Base-by-base conservation (phyloP, 1,140 invertebrate species). In the Lordiphosa mommai region DNA sequence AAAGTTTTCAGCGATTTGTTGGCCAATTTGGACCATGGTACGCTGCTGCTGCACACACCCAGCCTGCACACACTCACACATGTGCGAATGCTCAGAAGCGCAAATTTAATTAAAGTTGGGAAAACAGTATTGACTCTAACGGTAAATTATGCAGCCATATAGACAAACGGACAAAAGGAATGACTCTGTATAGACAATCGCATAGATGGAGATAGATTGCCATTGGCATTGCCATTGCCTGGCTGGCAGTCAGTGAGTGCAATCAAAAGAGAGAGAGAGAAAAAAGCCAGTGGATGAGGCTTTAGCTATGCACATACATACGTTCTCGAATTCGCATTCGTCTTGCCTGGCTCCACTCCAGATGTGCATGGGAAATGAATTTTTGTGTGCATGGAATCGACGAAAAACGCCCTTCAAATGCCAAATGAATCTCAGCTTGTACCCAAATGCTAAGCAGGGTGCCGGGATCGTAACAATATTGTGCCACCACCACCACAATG, bases 21-120 rank as follows among this genome's bases (percentile, higher is more conserved):
- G 27, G 13, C 16, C 38, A 59, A 33, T 65, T 73, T 40, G 55
- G 27, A 65, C 64, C 69, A 79, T 64, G 69, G 74, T 79, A 32
- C 20, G 2, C 20, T 20, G 41, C 14, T 23, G 49, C 10, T 34
- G 60, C 2, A 10, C 37, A 23, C 6, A 17, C 37, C 9, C 17
- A 12, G 38, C 4, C 10, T 10, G 13, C 46, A 50, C 44, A 36
- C 57, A 48, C 27, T 50, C 37, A 33, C 29, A 46, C 41, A 29
- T 44, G 48, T 61, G 65, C 29, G 61, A 51, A 68, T 40, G 68
- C 52, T 58, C 47, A 63, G 76, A 41, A 80, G 76, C 76, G 71
- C 74, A 80, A 80, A 80, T 80, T 80, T 80, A 80, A 80, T 80
- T 80, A 80, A 80, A 80, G 76, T 80, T 82, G 66, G 71, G 61